A percentile compares a stretch with the other conserved stretches of the same genome.
Conservation (phyloP, 2,888 invertebrate species). For the Hemistola chrysoprasaria region DNA sequence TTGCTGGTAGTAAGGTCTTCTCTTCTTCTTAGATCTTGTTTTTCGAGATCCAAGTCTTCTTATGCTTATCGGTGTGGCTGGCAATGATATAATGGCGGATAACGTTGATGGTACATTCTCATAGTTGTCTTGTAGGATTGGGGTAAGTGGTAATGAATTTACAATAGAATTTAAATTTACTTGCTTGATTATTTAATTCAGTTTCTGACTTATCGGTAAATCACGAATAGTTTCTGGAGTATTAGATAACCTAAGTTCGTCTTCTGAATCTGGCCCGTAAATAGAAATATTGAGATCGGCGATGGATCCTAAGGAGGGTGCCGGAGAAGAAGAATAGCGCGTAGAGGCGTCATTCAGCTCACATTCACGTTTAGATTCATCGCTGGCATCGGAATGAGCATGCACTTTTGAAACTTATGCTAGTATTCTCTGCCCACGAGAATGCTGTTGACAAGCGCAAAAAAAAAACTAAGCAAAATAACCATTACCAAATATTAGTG, state of each 20-base stretch:
- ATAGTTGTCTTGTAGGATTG: conserved; percentile 4
- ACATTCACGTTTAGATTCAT: conserved; percentile 5
- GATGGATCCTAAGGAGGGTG: conserved; percentile 1
- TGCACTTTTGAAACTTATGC: conserved; percentile 9
- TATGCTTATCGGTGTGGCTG: conserved; percentile 4
- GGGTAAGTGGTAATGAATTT: conserved; percentile 8
- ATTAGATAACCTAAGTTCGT: conserved; percentile 2
- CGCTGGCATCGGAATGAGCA: conserved; percentile 8
- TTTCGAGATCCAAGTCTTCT: background rate
- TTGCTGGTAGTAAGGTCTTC: conserved; percentile 3
- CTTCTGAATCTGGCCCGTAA: conserved; percentile 1
- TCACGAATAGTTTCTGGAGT: too few species aligned
- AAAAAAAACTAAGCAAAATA: conserved; percentile 4
- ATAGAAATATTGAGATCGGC: conserved; percentile 5
- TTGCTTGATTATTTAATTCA: too few species aligned
- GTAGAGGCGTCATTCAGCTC: conserved; percentile 6
- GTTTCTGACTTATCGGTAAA: too few species aligned
- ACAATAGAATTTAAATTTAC: conserved; percentile 4
- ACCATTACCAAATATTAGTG: conserved; percentile 7
- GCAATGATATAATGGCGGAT: conserved; percentile 8
- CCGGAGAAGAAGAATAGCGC: conserved; percentile 10
- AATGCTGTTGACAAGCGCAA: conserved; percentile 12
- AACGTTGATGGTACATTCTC: conserved; percentile 8
- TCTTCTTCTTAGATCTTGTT: conserved; percentile 5
- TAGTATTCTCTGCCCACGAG: conserved; percentile 8